These are phyloP conservation scores for Toxonevra muliebris DNA, from an alignment of 2,888 invertebrate species.

Conservation along the genomic window DNA sequence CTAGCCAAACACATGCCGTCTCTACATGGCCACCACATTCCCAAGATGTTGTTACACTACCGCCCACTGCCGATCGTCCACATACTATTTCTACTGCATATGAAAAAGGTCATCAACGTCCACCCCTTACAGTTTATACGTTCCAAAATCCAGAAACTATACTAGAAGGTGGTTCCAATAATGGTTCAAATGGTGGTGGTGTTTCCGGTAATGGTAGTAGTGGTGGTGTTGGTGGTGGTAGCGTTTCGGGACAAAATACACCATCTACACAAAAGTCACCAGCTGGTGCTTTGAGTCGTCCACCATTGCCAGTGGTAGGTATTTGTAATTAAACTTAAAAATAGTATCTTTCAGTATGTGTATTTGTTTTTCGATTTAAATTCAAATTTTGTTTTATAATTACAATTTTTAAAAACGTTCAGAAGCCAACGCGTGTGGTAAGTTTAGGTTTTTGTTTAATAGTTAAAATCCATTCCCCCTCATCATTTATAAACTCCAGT, in stretches of 20 bases:
- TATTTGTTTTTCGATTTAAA: constrained; percentile 29
- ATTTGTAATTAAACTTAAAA: constrained; percentile 18
- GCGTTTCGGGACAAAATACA: constrained; percentile 53
- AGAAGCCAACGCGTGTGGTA: constrained; percentile 61
- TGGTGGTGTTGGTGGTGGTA: constrained; percentile 38
- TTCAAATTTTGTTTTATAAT: constrained; percentile 44
- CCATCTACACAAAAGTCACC: constrained; percentile 66
- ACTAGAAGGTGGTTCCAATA: constrained; percentile 51
- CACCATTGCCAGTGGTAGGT: constrained; percentile 79
- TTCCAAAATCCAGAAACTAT: constrained; percentile 80
- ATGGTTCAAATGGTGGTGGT: constrained; percentile 33
- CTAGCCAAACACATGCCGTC: constrained; percentile 64
- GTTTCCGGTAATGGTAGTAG: constrained; percentile 30
- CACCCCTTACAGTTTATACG: constrained; percentile 87
- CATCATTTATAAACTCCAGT: no score
- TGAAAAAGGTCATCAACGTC: constrained; percentile 84
- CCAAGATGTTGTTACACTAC: constrained; percentile 60
- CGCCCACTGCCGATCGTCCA: constrained; percentile 77
- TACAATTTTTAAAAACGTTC: constrained; percentile 29
- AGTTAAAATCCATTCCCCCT: no score
- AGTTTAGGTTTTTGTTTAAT: constrained; percentile 42
- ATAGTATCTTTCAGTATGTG: constrained; percentile 39
- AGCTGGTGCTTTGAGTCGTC: constrained; percentile 68
- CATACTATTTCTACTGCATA: constrained; percentile 94
- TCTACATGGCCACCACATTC: constrained; percentile 66